phyloP scores from a whole-genome alignment of 2,113 vertebrate species.

The Stigmatopora nigra region DNA sequence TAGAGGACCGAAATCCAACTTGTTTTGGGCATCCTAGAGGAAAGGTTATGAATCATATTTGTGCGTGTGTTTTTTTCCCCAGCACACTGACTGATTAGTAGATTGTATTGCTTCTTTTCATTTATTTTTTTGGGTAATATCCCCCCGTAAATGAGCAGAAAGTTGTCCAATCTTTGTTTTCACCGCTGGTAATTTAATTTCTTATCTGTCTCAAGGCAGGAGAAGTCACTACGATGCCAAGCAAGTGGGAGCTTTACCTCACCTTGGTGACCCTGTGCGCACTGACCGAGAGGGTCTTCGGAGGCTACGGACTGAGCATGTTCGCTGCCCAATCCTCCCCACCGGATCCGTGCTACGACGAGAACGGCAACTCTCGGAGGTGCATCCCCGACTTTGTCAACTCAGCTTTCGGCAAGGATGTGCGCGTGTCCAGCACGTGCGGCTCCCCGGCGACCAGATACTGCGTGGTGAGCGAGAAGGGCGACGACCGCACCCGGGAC shows the following conservation, averaged over 20 bases:
- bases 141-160: constrained; percentile 6
- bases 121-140: constrained; percentile 39
- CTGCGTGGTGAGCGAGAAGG: constrained; percentile 90
- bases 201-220: constrained; percentile 16
- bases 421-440: constrained; percentile 93
- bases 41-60: constrained; percentile 36
- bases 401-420: constrained; percentile 95
- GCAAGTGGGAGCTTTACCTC: constrained; percentile 75
- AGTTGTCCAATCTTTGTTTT: not conserved
- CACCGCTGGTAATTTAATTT: not conserved
- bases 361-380: constrained; percentile 88
- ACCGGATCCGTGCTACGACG: constrained; percentile 94
- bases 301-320: constrained; percentile 80
- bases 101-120: constrained; percentile 48
- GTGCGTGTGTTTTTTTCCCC: constrained; percentile 35
- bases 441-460: constrained; percentile 82
- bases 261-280: constrained; percentile 74
- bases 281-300: constrained; percentile 71
- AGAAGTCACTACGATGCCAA: constrained; percentile 64
- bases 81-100: constrained; percentile 45
- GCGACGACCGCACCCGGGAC: constrained; percentile 81
- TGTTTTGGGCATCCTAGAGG: constrained; percentile 37
- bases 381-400: constrained; percentile 99
- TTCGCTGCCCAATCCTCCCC: constrained; percentile 91
- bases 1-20: constrained; percentile 9